Evolutionary conservation across 2,888 invertebrate species (phyloP), one percentile per base, ranked within the genome.

Genomic region (Drosophila paramelanica): DNA sequence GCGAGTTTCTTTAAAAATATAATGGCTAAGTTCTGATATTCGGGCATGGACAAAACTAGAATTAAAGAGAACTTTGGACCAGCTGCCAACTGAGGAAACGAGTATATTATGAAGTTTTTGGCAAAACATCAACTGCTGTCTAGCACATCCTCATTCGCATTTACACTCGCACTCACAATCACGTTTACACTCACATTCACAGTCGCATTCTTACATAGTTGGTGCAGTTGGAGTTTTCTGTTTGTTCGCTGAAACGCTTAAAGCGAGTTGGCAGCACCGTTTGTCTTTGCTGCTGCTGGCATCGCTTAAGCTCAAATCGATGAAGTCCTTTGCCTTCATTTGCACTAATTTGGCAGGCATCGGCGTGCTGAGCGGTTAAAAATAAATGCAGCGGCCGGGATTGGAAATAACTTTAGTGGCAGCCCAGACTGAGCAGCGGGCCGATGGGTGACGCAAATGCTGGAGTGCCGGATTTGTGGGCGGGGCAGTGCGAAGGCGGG

Each of bases 321-420:
- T 71, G 65, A 73, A 67, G 78, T 73, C 61, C 66, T 68, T 56
- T 47, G 67, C 65, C 62, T 67, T 71, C 77, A 62, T 71, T 85
- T 75, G 65, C 73, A 81, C 85, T 82, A 88, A 82, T 82, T 82
- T 82, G 88, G 88, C 82, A 82, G 82, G 73, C 82, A 85, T 75
- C 82, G 72, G 81, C 75, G 87, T 80, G 85, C 85, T 70, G 84
- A 83, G 73, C 73, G 68, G 67, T 79, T 57, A 70, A 85, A 85
- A 79, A 45, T 39, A 46, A 36, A 46, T 69, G 69, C 73, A 73
- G 56, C 60, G 36, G 49, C 3, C 51, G 39, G 81, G 72, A 86
- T 79, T 79, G 79, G 84, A 73, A 83, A 69, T 77, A 77, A 73
- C 81, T 77, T 77, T 62, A 51, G 49, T 33, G 49, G 25, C 13